Evolutionary conservation across 2,113 vertebrate genomes (phyloP), one percentile per base, ranked within the genome.

Genomic region (Rhinopomastus cyanomelas): DNA sequence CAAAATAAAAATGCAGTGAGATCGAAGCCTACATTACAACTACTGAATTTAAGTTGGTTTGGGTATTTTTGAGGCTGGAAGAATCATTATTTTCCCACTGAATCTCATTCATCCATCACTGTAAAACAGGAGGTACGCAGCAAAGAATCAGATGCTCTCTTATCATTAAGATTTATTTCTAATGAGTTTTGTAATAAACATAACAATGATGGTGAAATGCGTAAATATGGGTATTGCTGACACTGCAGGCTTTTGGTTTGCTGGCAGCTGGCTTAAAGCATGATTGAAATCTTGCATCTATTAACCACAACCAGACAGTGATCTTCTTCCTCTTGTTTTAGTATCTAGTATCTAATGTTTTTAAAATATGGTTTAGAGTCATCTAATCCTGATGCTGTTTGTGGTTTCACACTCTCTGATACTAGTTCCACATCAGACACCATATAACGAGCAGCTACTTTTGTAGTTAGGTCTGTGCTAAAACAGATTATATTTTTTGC

Each of bases 361-460:
- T 92, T 82, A n/a, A 89, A 89, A 66, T 80, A 85, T 5, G 4
- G n/a, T 87, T 90, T 65, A 81, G 51, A 84, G 57, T 91, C 65
- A 71, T 67, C 46, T 81, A 57, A 88, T 91, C 53, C 46, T 3
- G 1, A 9, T 32, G 18, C 25, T 91, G 32, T 83, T 85, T 86
- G 67, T 85, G 15, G 30, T 60, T 95, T 84, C 67, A 68, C 42
- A 26, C 62, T 86, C 30, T 9, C 85, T 51, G 53, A 16, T 78
- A 65, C 0, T 0, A 0, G 61, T 81, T 83, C 74, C 12, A 30
- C 94, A 42, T 11, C 39, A 42, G 11, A 42, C 90, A 82, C 55
- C 16, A 11, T 62, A 56, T 79, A 93, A 77, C 30, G 39, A 95
- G 67, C 74, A 85, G 67, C 29, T 86, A 55, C 32, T 72, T 92